Evolutionary conservation across 1,140 invertebrate species (phyloP), one percentile per base, ranked within the genome.

Genomic region (Euschistus heros): DNA sequence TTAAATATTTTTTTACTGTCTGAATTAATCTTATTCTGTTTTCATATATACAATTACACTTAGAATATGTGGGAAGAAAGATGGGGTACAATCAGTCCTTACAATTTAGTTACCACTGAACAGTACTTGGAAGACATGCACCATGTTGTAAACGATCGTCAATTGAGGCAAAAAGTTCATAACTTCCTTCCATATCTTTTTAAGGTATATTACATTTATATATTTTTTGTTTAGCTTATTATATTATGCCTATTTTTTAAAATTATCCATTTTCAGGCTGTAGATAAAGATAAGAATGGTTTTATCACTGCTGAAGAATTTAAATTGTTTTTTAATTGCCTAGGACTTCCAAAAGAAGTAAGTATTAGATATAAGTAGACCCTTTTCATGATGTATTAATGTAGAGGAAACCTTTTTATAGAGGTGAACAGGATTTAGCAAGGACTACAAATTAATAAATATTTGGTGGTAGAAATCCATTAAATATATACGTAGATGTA

Each of bases 61-160:
- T 37, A 37, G 85, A 74, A 84, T 69, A 84, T 87, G 20, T 91
- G 88, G 88, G 84, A 87, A 71, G 85, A 87, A 74, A 85, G 88
- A 71, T 91, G 86, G 81, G 88, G 89, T n/a, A 86, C 86, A 69
- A 82, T 89, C 61, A 84, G 82, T 69, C 86, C 86, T 0, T 91
- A 91, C 72, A 89, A 89, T 79, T 78, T 86, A 68, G 82, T 91
- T 5, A 86, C 84, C 2, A 84, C 88, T 30, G 86, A 90, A 75
- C 85, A 88, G 75, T 91, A 89, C 72, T 74, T 91, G 20, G 81
- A 84, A 67, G 84, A 89, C 74, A 88, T 91, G 83, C 82, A 87
- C 69, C 88, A 89, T 74, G 84, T 88, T 30, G 75, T 90, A 20
- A 88, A 88, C 69, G 87, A 91, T 69, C 82, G 83, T 70, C 78